phyloP scores from a whole-genome alignment of 2,113 vertebrate species.

The Girardinichthys multiradiatus region DNA sequence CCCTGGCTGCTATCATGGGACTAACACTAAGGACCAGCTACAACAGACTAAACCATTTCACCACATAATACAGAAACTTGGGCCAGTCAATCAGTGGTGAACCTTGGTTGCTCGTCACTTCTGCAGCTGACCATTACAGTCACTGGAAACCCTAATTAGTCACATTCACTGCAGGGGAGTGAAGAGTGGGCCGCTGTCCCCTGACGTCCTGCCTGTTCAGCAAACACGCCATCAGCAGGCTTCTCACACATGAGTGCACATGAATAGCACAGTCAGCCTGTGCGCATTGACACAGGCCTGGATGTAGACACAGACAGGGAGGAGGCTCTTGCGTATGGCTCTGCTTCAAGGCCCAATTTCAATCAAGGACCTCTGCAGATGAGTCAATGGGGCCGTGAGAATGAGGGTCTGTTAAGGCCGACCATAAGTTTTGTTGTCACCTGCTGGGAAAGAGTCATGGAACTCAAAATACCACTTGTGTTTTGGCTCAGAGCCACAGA shows the following conservation, averaged over 20 bases:
- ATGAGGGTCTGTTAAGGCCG: constrained; percentile 30
- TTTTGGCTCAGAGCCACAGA: constrained; percentile 24
- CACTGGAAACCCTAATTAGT: constrained; percentile 74
- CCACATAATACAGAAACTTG: constrained; percentile 21
- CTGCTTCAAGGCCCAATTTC: constrained; percentile 64
- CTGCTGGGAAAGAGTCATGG: constrained; percentile 10
- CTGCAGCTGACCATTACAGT: constrained; percentile 65
- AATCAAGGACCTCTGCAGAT: constrained; percentile 73
- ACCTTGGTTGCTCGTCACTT: constrained; percentile 30
- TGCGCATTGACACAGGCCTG: constrained; percentile 72
- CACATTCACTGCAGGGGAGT: constrained; percentile 61
- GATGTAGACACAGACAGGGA: constrained; percentile 78
- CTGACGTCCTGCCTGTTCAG: constrained; percentile 76
- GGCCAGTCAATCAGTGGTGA: constrained; percentile 24
- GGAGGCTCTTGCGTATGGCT: constrained; percentile 56
- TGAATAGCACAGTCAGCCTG: constrained; percentile 79
- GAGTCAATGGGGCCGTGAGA: constrained; percentile 51
- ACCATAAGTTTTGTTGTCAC: constrained; percentile 31
- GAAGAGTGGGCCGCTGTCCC: constrained; percentile 69
- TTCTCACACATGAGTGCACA: constrained; percentile 81
- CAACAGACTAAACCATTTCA: neutral
- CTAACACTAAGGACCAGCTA: neutral
- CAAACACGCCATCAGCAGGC: constrained; percentile 80
- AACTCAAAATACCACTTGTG: constrained; percentile 31
- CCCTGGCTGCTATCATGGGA: neutral